Evolutionary conservation across 2,113 vertebrate species (phyloP).

Genomic region (Bathybates hornii): DNA sequence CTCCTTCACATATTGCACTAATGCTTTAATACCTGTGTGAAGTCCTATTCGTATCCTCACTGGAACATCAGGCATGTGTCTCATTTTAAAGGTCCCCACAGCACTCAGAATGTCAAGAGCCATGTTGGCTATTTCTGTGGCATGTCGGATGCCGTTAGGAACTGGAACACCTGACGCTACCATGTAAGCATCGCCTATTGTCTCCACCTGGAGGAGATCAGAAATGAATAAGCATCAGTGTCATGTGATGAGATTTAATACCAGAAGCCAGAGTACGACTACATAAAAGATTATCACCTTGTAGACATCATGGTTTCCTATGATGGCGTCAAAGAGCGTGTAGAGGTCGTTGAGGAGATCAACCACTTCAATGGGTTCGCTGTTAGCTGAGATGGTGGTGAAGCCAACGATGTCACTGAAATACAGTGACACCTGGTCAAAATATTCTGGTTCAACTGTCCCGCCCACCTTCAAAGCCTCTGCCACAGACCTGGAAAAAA

Average conservation of each 20-base stretch:
- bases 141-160: conserved; percentile 69
- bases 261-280: too few species aligned
- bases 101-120: conserved; percentile 78
- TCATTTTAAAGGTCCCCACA: conserved; percentile 79
- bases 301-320: conserved; percentile 78
- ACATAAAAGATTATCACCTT: conserved; percentile 52
- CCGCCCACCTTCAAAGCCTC: conserved; percentile 70
- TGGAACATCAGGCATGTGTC: conserved; percentile 77
- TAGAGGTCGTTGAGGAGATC: conserved; percentile 81
- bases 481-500: conserved; percentile 68
- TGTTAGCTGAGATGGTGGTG: conserved; percentile 78
- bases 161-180: conserved; percentile 75
- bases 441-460: conserved; percentile 71
- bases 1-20: background rate
- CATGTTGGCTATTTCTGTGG: conserved; percentile 79
- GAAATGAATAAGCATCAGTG: background rate
- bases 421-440: conserved; percentile 75
- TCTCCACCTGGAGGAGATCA: conserved; percentile 69
- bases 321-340: conserved; percentile 77
- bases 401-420: conserved; percentile 82
- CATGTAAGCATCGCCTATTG: conserved; percentile 81
- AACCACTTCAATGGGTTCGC: conserved; percentile 79
- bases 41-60: conserved; percentile 77
- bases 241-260: background rate
- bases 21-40: conserved; percentile 65